Evolutionary conservation across 2,113 vertebrate genomes (phyloP).

Genomic region (Elanus axillaris): DNA sequence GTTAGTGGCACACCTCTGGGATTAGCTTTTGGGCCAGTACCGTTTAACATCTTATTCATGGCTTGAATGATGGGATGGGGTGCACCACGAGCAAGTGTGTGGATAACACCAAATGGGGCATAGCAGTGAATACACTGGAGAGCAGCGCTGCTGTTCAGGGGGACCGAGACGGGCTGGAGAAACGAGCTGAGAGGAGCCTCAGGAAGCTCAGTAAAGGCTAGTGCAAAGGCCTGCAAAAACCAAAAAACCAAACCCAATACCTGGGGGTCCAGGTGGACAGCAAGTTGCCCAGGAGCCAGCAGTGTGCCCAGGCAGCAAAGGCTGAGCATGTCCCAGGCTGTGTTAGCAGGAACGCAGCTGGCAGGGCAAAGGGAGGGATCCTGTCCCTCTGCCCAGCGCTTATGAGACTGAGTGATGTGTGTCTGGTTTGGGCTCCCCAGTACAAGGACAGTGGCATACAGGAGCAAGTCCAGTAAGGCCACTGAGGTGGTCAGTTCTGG

Average conservation of each 20-base stretch:
- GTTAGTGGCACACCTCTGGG: not conserved
- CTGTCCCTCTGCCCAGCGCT: not conserved
- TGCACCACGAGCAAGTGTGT: not conserved
- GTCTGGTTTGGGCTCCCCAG: not conserved
- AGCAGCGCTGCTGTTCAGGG: not conserved
- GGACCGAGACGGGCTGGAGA: rapidly evolving
- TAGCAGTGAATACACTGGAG: not conserved
- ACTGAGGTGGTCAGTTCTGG: not conserved
- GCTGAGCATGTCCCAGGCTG: not conserved
- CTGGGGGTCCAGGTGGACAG: not conserved
- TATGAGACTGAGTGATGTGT: rapidly evolving
- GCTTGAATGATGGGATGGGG: not conserved
- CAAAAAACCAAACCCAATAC: too few species aligned
- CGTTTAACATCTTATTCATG: not conserved
- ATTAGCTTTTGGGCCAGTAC: not conserved
- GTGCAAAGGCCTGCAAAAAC: not conserved
- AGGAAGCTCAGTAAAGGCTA: not conserved
- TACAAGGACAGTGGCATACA: not conserved
- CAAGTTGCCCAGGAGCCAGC: not conserved
- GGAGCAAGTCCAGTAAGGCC: not conserved
- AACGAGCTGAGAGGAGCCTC: not conserved
- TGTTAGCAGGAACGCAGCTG: not conserved
- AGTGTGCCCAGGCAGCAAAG: not conserved
- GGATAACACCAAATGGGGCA: not conserved
- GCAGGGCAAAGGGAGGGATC: not conserved